Percentiles rank a stretch among this genome's conserved stretches.
These are phyloP conservation scores for Austrofundulus limnaeus DNA, from an alignment of 2,113 vertebrate genomes.

Conservation along the genomic window DNA sequence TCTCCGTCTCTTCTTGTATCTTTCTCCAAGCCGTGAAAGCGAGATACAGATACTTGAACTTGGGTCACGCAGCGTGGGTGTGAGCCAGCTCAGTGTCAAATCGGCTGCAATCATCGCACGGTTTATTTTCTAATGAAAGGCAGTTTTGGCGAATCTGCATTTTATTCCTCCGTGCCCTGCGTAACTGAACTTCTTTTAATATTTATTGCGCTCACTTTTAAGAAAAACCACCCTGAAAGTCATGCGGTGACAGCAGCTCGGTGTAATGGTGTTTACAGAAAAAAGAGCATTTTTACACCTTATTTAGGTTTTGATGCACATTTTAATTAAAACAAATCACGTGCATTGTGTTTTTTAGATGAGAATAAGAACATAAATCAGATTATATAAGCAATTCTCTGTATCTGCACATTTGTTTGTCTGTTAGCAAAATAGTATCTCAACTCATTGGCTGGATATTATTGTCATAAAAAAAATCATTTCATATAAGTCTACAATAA, in stretches of 20 bases:
- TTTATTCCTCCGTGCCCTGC: slow-evolving; percentile 55
- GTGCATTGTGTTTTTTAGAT: too few species aligned
- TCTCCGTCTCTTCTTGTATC: slow-evolving; percentile 19
- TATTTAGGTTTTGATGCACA: background rate
- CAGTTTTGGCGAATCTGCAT: slow-evolving; percentile 58
- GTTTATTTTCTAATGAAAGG: slow-evolving; percentile 68
- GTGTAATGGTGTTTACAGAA: slow-evolving; percentile 30
- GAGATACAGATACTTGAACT: slow-evolving; percentile 69
- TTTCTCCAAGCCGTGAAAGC: slow-evolving; percentile 39
- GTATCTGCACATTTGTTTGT: too few species aligned
- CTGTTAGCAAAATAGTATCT: too few species aligned
- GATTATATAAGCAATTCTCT: too few species aligned
- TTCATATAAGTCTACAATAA: too few species aligned
- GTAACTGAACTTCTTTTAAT: slow-evolving; percentile 39
- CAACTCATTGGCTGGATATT: too few species aligned
- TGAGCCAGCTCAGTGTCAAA: slow-evolving; percentile 61
- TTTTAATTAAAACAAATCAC: background rate
- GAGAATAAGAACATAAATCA: too few species aligned
- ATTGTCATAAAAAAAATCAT: too few species aligned
- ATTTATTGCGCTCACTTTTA: slow-evolving; percentile 58
- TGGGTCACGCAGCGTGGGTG: slow-evolving; percentile 57
- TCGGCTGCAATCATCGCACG: slow-evolving; percentile 47
- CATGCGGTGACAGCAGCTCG: slow-evolving; percentile 44
- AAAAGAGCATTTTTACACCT: slow-evolving; percentile 10
- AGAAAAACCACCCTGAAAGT: slow-evolving; percentile 37